Evolutionary conservation across 2,797 vertebrate genomes (phyloP).

Genomic region (Melanotaenia nigrans): DNA sequence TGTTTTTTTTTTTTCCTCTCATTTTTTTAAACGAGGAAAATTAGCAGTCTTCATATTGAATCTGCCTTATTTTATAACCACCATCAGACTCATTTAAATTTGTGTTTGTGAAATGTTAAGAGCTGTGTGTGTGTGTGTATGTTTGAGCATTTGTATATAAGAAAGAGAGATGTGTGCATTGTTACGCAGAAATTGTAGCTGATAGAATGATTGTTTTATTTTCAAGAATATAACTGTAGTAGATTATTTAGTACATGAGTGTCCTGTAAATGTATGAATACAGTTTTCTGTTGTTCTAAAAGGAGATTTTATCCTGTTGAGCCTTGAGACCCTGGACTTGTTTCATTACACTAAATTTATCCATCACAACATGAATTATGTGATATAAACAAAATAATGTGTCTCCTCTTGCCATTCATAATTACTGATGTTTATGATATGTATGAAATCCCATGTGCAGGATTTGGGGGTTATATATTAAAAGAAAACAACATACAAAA

Average conservation of each 20-base stretch:
- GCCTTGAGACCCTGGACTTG: slow-evolving; percentile 9
- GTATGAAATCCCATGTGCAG: slow-evolving; percentile 13
- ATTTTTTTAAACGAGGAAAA: slow-evolving; percentile 47
- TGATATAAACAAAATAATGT: slow-evolving; percentile 37
- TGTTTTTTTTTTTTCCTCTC: slow-evolving; percentile 40
- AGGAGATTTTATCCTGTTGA: slow-evolving; percentile 16
- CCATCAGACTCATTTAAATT: slow-evolving; percentile 33
- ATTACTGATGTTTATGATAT: slow-evolving; percentile 18
- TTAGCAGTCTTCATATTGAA: slow-evolving; percentile 41
- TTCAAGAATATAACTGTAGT: slow-evolving; percentile 43
- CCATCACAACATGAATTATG: slow-evolving; percentile 39
- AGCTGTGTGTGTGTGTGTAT: slow-evolving; percentile 47
- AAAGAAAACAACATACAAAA: not conserved
- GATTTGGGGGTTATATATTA: slow-evolving; percentile 9
- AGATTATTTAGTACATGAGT: slow-evolving; percentile 41
- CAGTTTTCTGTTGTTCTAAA: slow-evolving; percentile 31
- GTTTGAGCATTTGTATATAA: slow-evolving; percentile 69
- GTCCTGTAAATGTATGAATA: slow-evolving; percentile 49
- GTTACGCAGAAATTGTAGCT: slow-evolving; percentile 39
- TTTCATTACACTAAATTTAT: slow-evolving; percentile 19
- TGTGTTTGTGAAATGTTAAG: slow-evolving; percentile 49
- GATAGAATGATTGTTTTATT: slow-evolving; percentile 56
- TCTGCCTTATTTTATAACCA: slow-evolving; percentile 50
- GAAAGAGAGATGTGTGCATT: slow-evolving; percentile 44
- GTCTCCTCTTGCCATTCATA: slow-evolving; percentile 34